Evolutionary conservation across 1,140 invertebrate species (phyloP).

Genomic region (Zaprionus taronus): DNA sequence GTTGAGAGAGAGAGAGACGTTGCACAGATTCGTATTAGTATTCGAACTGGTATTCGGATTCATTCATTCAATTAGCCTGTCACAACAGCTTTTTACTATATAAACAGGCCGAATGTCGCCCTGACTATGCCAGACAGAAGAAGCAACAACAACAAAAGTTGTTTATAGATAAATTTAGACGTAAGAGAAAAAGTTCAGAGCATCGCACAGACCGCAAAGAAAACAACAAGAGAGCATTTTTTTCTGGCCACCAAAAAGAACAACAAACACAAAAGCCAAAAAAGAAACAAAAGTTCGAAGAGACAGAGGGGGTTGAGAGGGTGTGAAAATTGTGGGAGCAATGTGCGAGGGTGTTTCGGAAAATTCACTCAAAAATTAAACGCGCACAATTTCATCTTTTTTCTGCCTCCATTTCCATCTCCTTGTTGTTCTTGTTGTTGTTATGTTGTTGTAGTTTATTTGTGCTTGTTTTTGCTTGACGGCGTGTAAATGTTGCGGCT

Average conservation of each 20-base stretch:
- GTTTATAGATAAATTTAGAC: constrained; percentile 77
- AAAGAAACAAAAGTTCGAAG: constrained; percentile 2
- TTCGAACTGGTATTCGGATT: constrained; percentile 16
- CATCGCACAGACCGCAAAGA: constrained; percentile 17
- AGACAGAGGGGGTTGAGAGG: not conserved
- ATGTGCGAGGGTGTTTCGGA: constrained; percentile 27
- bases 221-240: constrained; percentile 17
- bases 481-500: constrained; percentile 59
- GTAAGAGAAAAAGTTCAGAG: constrained; percentile 36
- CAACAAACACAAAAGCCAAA: constrained; percentile 33
- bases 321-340: not conserved
- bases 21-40: not conserved
- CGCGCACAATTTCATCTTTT: constrained; percentile 44
- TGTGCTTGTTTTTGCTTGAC: constrained; percentile 51
- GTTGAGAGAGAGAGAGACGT: constrained; percentile 23
- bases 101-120: constrained; percentile 51
- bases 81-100: constrained; percentile 53
- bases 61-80: constrained; percentile 70
- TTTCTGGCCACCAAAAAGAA: constrained; percentile 22
- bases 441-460: constrained; percentile 27
- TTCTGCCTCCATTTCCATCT: constrained; percentile 8
- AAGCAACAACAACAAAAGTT: constrained; percentile 23
- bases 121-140: not conserved
- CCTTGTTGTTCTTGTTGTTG: constrained; percentile 24
- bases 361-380: constrained; percentile 59